Base-by-base conservation (phyloP, 1,140 invertebrate genomes). In the Samia ricini region DNA sequence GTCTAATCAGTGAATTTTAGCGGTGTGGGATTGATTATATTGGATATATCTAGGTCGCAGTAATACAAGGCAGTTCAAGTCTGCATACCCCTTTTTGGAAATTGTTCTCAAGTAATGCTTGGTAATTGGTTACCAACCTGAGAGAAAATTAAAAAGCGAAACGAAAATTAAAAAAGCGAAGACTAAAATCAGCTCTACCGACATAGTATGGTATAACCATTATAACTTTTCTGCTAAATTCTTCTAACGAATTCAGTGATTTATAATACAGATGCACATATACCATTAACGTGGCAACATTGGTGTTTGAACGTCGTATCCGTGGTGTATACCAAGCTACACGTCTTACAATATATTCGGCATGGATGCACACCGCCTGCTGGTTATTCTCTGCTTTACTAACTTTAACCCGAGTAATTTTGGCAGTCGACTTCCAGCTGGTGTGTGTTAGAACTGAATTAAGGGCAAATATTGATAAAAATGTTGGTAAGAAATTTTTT, bases 341-440 rank as follows among this genome's bases (percentile, higher is more conserved):
- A 0, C 63, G 61, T 48, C 74, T 86, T 10, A 88, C 85, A 0
- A 83, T 91, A 19, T 22, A 77, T 0, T 77, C 85, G 0, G 82
- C 83, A 0, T 91, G 90, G 89, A 61, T 91, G 1, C 88, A 91
- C 65, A 90, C 89, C 0, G 10, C 56, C 2, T 89, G 88, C 68
- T 91, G 90, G 90, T 4, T 88, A 0, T 48, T 79, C 0, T 83
- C 87, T 0, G 76, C 85, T 0, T 10, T 85, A 8, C 58, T 90
- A 12, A 70, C 86, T 0, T 23, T 88, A 8, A 60, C 69, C 0
- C 65, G 90, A 8, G 78, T 88, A 15, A 23, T 88, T 1, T 64
- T 89, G 4, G 81, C 72, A 10, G 81, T 88, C 1, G 90, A 91
- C 71, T 91, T 91, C 70, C 77, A 87, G 54, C 74, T 91, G 0